Evolutionary conservation across 2,113 vertebrate species (phyloP).

Genomic region (Columba livia): DNA sequence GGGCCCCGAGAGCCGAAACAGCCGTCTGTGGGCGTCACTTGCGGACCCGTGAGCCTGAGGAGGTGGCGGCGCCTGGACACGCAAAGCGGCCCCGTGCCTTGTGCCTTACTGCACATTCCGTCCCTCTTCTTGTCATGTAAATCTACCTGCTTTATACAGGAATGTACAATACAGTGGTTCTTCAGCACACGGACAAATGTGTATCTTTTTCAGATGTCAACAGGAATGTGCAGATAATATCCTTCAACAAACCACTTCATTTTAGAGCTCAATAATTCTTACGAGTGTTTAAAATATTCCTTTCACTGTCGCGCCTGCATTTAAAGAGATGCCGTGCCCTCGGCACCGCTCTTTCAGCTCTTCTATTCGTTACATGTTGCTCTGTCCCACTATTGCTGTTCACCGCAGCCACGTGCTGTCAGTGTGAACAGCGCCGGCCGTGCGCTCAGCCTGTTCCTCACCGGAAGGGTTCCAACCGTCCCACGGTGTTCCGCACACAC

Average conservation of each 20-base stretch:
- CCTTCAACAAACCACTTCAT: background rate
- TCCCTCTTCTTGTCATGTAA: conserved; percentile 26
- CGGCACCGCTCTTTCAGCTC: background rate
- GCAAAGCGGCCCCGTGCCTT: conserved; percentile 46
- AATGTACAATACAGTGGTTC: conserved; percentile 80
- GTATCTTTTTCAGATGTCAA: conserved; percentile 49
- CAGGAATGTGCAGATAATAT: background rate
- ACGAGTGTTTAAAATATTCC: background rate
- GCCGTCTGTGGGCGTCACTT: background rate
- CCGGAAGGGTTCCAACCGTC: background rate
- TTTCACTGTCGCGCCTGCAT: background rate
- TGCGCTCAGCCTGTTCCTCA: background rate
- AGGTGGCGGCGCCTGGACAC: background rate
- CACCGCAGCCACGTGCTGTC: background rate
- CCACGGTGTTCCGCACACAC: background rate
- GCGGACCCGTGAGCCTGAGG: background rate
- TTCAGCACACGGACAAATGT: conserved; percentile 78
- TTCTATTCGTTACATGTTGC: background rate
- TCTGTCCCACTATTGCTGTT: background rate
- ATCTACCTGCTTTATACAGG: conserved; percentile 71
- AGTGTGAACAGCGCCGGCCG: background rate
- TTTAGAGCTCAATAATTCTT: background rate
- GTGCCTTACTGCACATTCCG: background rate
- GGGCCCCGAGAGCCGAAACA: background rate
- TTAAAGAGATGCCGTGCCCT: background rate